Base-by-base conservation (phyloP, 2,888 invertebrate genomes). In the Andrena minutula region DNA sequence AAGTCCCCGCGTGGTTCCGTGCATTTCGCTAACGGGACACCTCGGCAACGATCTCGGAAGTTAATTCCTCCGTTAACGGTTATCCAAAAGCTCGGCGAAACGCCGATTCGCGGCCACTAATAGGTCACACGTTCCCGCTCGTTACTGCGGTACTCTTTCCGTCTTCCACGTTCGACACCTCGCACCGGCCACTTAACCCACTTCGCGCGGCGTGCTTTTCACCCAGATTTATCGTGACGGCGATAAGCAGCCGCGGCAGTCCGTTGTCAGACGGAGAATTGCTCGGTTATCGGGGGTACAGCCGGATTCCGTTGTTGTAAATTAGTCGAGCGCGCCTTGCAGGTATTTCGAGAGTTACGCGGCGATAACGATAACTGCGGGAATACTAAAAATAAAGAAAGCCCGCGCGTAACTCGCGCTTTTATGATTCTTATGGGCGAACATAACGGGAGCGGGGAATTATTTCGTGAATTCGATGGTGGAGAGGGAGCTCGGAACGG, bases 121-220 rank as follows among this genome's bases (percentile, higher is more conserved):
- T 41, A 41, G 16, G 16, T 41, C 41, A 4, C 72, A 51, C 56
- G 74, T 61, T 30, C 28, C 10, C 35, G 20, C 35, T 47, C 41
- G 79, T 65, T 60, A 68, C 60, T 4, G 66, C 53, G 47, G 30
- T 47, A 72, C 76, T 76, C 72, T 66, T 69, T 65, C 53, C 51
- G 41, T 20, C 10, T 30, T 64, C 64, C 16, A 51, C 16, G 16
- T 77, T 77, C 60, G 58, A 10, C 32, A 10, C 41, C 71, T 63
- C 64, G 28, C 41, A 16, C 35, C 76, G 63, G 4, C 65, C 77
- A 66, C 77, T 81, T 74, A 78, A 78, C 74, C 77, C 70, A 81
- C 53, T 74, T 74, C 7, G 8, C 69, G 47, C 20, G 66, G 26
- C 70, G 28, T 16, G 47, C 65, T 58, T 81, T 60, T 65, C 69